Base-by-base conservation (phyloP, 2,888 invertebrate species). In the Drosophila barbarae region DNA sequence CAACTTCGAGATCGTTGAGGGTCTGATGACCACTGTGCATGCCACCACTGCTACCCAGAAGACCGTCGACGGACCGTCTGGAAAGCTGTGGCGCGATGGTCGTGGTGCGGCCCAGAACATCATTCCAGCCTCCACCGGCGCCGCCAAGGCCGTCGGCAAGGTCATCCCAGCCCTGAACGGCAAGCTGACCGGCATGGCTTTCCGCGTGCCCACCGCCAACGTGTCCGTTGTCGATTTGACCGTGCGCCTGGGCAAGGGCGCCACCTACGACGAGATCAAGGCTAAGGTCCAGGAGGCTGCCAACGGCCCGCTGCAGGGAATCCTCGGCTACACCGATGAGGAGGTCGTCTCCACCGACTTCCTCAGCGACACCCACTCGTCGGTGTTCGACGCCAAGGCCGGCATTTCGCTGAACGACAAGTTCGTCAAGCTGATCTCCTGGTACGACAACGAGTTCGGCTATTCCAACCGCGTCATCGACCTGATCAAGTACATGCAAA, bases 391-490 rank as follows among this genome's bases (percentile, higher is more conserved):
- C 65, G 72, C 77, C 12, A 77, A 73, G 95, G 77, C 99, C 78
- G 97, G 98, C 86, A 98, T 99, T 89, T 92, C 94, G 73, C 92
- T 99, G 71, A 98, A 94, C 88, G 94, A 96, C 87, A 94, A 94
- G 89, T 99, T 99, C 88, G 98, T 98, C 58, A 99, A 99, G 90
- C 93, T 99, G 59, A 95, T 99, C 89, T 94, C 98, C 81, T 99
- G 99, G 98, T 98, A 99, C 90, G 99, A 99, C 90, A 99, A 99
- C 90, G 99, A 99, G 90, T 98, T 91, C 88, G 98, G 98, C 55
- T 99, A 99, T 91, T 97, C 98, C 80, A 94, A 93, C 93, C 94
- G 98, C 88, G 97, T 99, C 74, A 93, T 98, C 85, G 98, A 99
- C 90, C 94, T 99, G 87, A 47, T 47, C 32, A 47, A 47, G 46